phyloP scores from a whole-genome alignment of 2,113 vertebrate genomes.

The Chloropsis cyanopogon region DNA sequence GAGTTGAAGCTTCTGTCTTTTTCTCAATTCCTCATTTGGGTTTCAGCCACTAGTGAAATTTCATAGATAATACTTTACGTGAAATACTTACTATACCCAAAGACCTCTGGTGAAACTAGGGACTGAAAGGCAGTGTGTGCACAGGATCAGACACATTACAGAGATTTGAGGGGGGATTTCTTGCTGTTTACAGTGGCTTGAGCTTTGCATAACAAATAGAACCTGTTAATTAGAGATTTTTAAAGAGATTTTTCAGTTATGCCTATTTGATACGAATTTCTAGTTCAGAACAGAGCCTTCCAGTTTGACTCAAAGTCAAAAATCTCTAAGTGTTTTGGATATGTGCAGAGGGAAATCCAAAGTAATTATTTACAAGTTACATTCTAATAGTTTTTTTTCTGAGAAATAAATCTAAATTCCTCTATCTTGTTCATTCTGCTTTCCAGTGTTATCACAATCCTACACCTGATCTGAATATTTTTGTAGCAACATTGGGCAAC shows the following conservation, averaged over 20 bases:
- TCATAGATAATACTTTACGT: not conserved
- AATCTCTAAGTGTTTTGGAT: not conserved
- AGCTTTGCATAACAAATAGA: not conserved
- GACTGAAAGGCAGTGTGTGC: not conserved
- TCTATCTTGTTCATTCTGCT: not conserved
- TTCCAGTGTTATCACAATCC: not conserved
- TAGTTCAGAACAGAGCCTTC: not conserved
- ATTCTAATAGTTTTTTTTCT: not conserved
- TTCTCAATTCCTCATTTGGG: not conserved
- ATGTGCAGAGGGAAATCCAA: not conserved
- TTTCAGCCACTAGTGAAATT: not conserved
- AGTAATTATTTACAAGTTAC: not conserved
- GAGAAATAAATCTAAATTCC: not conserved
- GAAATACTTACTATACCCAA: not conserved
- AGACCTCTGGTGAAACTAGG: not conserved
- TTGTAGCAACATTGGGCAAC: not conserved
- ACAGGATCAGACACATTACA: not conserved
- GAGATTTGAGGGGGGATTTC: not conserved
- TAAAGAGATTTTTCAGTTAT: not conserved
- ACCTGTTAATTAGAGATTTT: not conserved
- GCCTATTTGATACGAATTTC: not conserved
- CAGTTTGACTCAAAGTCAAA: not conserved
- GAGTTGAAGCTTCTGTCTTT: not conserved
- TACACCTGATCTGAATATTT: not conserved
- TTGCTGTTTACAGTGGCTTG: not conserved